A percentile compares a stretch with the other conserved stretches of the same genome.
Conservation (phyloP, 2,113 vertebrate species). For the Polyodon spathula region DNA sequence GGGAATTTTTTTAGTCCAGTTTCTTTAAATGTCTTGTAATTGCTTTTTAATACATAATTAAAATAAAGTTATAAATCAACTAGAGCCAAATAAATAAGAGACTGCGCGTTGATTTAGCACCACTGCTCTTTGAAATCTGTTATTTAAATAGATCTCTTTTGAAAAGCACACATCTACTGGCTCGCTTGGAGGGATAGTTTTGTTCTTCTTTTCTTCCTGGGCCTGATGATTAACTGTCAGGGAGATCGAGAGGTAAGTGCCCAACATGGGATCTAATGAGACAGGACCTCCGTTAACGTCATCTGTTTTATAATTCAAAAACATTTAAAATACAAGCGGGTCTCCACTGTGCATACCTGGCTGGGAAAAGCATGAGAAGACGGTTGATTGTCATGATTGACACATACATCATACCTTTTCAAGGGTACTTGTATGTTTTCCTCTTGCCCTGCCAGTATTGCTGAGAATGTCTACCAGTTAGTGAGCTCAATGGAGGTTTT, state of each 20-base stretch:
- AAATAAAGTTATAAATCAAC: conserved; percentile 23
- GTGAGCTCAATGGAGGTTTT: no score
- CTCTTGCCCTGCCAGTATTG: background rate
- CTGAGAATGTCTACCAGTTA: background rate
- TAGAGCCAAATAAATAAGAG: conserved; percentile 7
- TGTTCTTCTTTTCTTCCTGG: background rate
- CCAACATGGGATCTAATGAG: background rate
- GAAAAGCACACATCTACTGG: background rate
- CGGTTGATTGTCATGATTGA: background rate
- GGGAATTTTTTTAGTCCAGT: conserved; percentile 2
- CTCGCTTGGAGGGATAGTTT: background rate
- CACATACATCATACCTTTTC: background rate
- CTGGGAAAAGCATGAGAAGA: background rate
- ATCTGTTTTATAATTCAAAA: background rate
- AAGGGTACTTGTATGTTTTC: background rate
- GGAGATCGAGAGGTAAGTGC: background rate
- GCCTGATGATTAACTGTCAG: background rate
- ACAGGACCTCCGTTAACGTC: background rate
- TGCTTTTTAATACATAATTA: conserved; percentile 27
- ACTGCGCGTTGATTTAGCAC: conserved; percentile 1
- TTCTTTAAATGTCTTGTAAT: conserved; percentile 21
- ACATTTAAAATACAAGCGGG: background rate
- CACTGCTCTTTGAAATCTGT: conserved; percentile 17
- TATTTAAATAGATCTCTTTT: background rate
- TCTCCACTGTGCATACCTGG: background rate